Evolutionary conservation across 2,113 vertebrate species (phyloP).

Genomic region (Speoplatyrhinus poulsoni): DNA sequence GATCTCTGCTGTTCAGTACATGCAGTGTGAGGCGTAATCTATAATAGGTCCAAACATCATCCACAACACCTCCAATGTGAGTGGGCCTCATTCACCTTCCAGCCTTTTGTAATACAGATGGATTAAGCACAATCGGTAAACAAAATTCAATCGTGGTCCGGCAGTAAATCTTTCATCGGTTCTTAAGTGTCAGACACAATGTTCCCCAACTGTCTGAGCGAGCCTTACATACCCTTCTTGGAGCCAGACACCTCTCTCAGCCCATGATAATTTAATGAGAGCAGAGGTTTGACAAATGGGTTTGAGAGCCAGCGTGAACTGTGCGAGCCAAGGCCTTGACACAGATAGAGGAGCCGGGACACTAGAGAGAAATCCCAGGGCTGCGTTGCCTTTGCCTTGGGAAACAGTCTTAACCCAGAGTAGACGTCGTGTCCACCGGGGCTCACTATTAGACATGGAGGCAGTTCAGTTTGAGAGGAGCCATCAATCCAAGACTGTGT

Average conservation of each 20-base stretch:
- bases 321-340: constrained; percentile 13
- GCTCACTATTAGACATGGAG: constrained; percentile 66
- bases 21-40: constrained; percentile 35
- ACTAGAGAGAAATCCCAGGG: constrained; percentile 40
- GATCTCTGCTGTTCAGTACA: constrained; percentile 10
- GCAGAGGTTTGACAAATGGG: constrained; percentile 68
- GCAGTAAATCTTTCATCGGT: constrained; percentile 53
- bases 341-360: constrained; percentile 38
- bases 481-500: constrained; percentile 55
- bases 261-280: constrained; percentile 69
- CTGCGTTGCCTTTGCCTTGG: constrained; percentile 34
- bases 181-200: constrained; percentile 25
- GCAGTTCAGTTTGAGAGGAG: constrained; percentile 48
- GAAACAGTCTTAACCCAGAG: constrained; percentile 60
- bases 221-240: constrained; percentile 32
- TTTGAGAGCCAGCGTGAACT: constrained; percentile 46
- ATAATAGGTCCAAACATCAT: constrained; percentile 14
- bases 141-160: constrained; percentile 29
- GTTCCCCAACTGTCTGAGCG: constrained; percentile 35
- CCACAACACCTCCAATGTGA: constrained; percentile 19
- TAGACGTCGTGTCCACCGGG: constrained; percentile 50
- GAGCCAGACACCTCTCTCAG: constrained; percentile 50
- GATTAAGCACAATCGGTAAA: constrained; percentile 16
- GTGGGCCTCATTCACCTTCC: constrained; percentile 20
- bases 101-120: constrained; percentile 30